A percentile compares a stretch with the other conserved stretches of the same genome.
Conservation (phyloP, 2,797 vertebrate species). For the Catostomus latipinnis region DNA sequence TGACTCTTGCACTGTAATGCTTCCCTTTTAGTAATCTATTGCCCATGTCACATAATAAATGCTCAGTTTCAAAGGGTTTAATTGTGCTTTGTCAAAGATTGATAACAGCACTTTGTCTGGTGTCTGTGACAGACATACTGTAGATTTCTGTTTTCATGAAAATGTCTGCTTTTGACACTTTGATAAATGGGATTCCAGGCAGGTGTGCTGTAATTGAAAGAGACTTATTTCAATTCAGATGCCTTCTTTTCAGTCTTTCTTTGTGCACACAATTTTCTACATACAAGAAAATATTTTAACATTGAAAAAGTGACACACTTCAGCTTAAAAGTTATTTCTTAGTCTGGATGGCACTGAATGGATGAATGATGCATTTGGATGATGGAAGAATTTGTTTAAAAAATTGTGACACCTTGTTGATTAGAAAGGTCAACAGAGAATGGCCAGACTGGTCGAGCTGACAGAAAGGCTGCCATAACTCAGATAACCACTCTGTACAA, state of each 20-base stretch:
- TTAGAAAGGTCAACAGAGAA: no score
- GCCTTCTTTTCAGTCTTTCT: not conserved
- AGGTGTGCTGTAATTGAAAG: slow-evolving; percentile 39
- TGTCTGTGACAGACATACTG: slow-evolving; percentile 30
- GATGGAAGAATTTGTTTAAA: no score
- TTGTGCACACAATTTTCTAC: not conserved
- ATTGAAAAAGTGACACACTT: no score
- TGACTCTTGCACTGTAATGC: slow-evolving; percentile 22
- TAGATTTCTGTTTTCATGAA: slow-evolving; percentile 36
- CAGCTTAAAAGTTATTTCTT: no score
- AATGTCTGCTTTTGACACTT: slow-evolving; percentile 47
- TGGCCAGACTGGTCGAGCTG: no score
- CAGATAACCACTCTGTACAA: no score
- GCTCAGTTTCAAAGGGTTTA: slow-evolving; percentile 33
- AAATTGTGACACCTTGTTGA: no score
- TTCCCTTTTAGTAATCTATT: slow-evolving; percentile 23
- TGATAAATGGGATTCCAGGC: slow-evolving; percentile 40
- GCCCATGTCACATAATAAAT: slow-evolving; percentile 31
- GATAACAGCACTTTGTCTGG: slow-evolving; percentile 31
- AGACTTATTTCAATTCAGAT: slow-evolving; percentile 36
- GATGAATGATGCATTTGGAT: no score
- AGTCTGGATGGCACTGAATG: no score
- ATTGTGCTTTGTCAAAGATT: slow-evolving; percentile 22
- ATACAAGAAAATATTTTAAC: no score
- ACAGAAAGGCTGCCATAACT: no score